Percentiles rank a stretch among this genome's conserved stretches.
Conservation (phyloP, 2,113 vertebrate genomes). For the Carassius gibelio region DNA sequence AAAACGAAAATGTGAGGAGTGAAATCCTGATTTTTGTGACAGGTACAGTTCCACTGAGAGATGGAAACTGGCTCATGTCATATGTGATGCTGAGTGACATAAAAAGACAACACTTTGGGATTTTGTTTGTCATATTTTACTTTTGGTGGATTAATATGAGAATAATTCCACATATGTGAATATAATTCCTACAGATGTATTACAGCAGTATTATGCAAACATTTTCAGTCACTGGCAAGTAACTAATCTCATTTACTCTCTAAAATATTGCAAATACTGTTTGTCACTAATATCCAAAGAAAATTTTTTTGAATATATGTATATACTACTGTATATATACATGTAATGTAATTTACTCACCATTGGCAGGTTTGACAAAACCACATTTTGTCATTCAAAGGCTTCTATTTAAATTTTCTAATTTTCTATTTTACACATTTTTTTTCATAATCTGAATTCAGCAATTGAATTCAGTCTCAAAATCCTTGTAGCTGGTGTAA, state of each 20-base stretch:
- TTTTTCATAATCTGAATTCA: neutral
- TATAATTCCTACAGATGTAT: too few relatives aligned
- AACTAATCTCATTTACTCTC: too few relatives aligned
- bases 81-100: neutral
- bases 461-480: neutral
- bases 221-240: too few relatives aligned
- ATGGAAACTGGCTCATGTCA: neutral
- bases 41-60: neutral
- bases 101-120: neutral
- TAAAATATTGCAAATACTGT: neutral
- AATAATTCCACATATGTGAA: neutral
- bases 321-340: too few relatives aligned
- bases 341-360: neutral
- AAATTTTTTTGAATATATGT: neutral
- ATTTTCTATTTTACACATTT: neutral
- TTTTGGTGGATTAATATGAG: neutral
- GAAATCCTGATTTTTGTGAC: constrained; percentile 16
- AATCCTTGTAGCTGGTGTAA: neutral
- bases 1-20: neutral
- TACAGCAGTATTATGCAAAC: too few relatives aligned
- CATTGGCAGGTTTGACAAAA: too few relatives aligned
- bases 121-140: neutral
- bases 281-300: neutral
- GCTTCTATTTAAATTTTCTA: neutral
- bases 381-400: neutral